These are phyloP conservation scores for Megamerina dolium DNA, from an alignment of 2,888 invertebrate species.

Conservation along the genomic window DNA sequence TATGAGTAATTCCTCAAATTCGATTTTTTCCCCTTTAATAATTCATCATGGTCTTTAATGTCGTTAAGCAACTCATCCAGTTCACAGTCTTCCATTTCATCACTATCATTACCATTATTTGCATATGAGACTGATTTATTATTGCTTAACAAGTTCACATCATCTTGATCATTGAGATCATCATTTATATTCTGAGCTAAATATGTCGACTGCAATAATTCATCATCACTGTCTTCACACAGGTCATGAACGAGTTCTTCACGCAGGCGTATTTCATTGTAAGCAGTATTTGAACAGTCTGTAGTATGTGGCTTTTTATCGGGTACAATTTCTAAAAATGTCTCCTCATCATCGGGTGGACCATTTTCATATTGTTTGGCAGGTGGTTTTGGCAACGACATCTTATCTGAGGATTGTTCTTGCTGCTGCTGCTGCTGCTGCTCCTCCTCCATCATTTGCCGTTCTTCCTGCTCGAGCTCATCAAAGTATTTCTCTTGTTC, in stretches of 20 bases:
- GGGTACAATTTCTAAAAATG: slow-evolving; percentile 11
- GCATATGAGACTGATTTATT: no score
- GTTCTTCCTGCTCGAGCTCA: slow-evolving; percentile 34
- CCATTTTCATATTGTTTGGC: slow-evolving; percentile 13
- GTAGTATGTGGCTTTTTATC: neutral
- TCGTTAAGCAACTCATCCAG: slow-evolving; percentile 40
- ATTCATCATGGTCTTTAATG: slow-evolving; percentile 39
- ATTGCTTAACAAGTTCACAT: neutral
- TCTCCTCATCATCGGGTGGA: slow-evolving; percentile 21
- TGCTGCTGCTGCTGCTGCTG: neutral
- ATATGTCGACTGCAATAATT: slow-evolving; percentile 21
- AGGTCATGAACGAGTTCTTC: slow-evolving; percentile 31
- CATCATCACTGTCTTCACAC: slow-evolving; percentile 23
- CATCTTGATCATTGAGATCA: slow-evolving; percentile 22
- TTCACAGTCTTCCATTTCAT: slow-evolving; percentile 32
- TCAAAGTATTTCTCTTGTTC: slow-evolving; percentile 25
- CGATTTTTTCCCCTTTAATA: slow-evolving; percentile 35
- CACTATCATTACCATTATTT: neutral
- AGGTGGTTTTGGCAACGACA: neutral
- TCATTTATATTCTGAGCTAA: slow-evolving; percentile 29
- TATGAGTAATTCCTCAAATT: slow-evolving; percentile 35
- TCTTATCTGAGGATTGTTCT: no score
- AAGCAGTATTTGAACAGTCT: neutral
- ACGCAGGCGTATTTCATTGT: slow-evolving; percentile 14
- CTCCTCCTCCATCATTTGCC: slow-evolving; percentile 22